These are phyloP conservation scores for Tinamus guttatus DNA, from an alignment of 2,113 vertebrate genomes.

Conservation along the genomic window DNA sequence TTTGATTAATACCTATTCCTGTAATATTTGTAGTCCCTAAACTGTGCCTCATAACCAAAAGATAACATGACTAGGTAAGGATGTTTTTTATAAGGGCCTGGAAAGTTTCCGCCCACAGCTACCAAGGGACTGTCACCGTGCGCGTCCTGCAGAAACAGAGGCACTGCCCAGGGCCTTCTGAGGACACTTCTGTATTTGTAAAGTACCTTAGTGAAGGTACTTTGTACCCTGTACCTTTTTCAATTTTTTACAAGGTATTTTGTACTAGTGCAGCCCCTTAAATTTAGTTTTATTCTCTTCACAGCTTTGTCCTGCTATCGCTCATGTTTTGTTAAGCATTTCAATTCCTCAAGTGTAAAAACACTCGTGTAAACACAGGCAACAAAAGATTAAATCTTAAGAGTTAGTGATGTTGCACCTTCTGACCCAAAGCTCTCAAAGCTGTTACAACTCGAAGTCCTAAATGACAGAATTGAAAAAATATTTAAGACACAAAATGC, in stretches of 20 bases:
- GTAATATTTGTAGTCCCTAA: neutral
- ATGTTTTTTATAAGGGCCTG: neutral
- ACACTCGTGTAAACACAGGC: constrained; percentile 13
- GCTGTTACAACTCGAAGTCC: neutral
- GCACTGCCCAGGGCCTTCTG: no score
- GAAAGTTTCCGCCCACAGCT: neutral
- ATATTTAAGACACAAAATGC: neutral
- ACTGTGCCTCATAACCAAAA: neutral
- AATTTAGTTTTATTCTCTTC: neutral
- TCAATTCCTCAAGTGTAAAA: neutral
- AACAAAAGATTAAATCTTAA: neutral
- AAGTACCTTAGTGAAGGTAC: no score
- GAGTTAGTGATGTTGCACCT: neutral
- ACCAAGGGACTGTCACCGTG: neutral
- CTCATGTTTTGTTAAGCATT: neutral
- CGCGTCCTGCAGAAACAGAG: neutral
- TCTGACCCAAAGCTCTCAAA: neutral
- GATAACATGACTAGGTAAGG: neutral
- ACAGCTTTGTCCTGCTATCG: neutral
- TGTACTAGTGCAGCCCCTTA: neutral
- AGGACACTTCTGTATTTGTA: neutral
- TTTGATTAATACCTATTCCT: neutral
- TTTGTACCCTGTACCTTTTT: no score
- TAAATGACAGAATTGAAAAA: neutral
- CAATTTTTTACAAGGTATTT: no score